phyloP scores from a whole-genome alignment of 2,888 invertebrate species.

The Auanema freiburgensis region DNA sequence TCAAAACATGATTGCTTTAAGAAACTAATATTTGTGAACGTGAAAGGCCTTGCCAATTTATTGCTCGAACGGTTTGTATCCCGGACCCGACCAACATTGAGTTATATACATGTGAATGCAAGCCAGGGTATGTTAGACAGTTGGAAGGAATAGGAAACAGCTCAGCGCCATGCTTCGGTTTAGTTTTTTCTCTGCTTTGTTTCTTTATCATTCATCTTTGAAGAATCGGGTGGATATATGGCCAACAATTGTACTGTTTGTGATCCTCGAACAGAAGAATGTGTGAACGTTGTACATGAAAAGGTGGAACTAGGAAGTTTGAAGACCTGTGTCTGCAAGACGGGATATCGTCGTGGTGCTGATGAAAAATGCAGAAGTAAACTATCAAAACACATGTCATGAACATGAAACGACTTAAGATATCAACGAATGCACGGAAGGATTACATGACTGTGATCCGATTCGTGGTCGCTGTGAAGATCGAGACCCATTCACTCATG shows the following conservation, averaged over 20 bases:
- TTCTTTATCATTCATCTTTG: neutral
- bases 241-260: conserved; percentile 16
- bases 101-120: conserved; percentile 10
- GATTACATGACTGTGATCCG: conserved; percentile 44
- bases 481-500: conserved; percentile 1
- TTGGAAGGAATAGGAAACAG: conserved; percentile 6
- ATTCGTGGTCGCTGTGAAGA: conserved; percentile 11
- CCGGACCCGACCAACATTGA: neutral
- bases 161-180: conserved; percentile 15
- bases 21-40: conserved; percentile 10
- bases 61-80: conserved; percentile 9
- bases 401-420: conserved; percentile 35
- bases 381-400: neutral
- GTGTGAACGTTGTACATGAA: neutral
- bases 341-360: neutral
- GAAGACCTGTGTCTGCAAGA: conserved; percentile 12
- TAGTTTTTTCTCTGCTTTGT: too few relatives aligned
- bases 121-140: conserved; percentile 7
- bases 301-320: neutral
- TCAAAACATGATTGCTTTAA: neutral
- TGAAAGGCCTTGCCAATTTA: conserved; percentile 4
- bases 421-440: conserved; percentile 58
- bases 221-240: conserved; percentile 5
- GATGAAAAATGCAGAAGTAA: conserved; percentile 1
- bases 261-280: neutral